Base-by-base conservation (phyloP, 2,797 vertebrate species). In the Todus mexicanus region DNA sequence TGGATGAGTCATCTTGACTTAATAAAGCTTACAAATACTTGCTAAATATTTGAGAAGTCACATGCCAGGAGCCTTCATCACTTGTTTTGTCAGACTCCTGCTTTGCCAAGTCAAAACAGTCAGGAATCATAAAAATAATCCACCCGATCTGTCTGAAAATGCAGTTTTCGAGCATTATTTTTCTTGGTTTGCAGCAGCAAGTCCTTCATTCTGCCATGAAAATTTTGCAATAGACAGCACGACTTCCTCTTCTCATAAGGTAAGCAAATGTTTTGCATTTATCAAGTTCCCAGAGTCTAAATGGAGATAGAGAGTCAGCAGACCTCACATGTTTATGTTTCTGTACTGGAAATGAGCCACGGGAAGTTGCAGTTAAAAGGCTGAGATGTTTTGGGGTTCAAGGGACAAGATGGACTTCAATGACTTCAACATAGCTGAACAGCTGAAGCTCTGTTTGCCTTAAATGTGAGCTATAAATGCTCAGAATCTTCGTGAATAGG, bases 1-100 rank as follows among this genome's bases (percentile, higher is more conserved):
- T 66, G 86, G 91, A 82, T 96, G 96, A 97, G 76, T 96, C 96
- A 96, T 77, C 88, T 87, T 95, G 94, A 91, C 93, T 95, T 95
- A 94, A 95, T 95, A 95, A 95, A 96, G 84, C 87, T 77, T 81
- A 65, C 17, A 93, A 92, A 94, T 96, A 72, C 89, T 94, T 38
- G 54, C 84, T 96, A 93, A 94, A 84, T 81, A 70, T 92, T 92
- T 88, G 94, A 96, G 91, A 91, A 94, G 61, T 92, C 48, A 84
- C 75, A 69, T 87, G 77, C 92, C 95, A 96, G 94, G 84, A 96
- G 88, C 90, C 93, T 83, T 73, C 94, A 93, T 89, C 89, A 91
- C 96, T 95, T 93, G 83, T 96, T 95, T 95, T 88, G 89, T 91
- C 94, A 96, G 94, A 70, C 78, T 76, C 71, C 38, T 33, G 31